Evolutionary conservation across 1,140 invertebrate species (phyloP).

Genomic region (Amphibalanus amphitrite): DNA sequence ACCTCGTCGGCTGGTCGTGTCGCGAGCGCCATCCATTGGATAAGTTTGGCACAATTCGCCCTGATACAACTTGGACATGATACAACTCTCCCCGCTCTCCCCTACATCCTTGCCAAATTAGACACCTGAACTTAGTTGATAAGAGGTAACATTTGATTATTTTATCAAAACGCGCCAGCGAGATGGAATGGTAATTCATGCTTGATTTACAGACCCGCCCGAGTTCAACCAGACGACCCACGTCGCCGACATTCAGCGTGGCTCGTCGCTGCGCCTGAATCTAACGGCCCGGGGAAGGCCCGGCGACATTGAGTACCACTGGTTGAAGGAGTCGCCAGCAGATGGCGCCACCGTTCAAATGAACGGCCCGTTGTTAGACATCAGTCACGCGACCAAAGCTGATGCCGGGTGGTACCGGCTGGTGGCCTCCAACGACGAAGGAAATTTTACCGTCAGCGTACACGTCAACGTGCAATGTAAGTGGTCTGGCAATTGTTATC

Average conservation of each 20-base stretch:
- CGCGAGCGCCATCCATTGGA: too few species aligned
- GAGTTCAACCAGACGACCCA: background rate
- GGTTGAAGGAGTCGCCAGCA: background rate
- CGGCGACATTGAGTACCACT: background rate
- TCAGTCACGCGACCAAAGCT: background rate
- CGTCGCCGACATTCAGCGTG: background rate
- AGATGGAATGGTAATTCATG: too few species aligned
- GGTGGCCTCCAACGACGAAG: background rate
- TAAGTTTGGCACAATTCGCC: too few species aligned
- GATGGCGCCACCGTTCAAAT: background rate
- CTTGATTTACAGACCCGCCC: background rate
- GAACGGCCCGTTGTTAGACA: background rate
- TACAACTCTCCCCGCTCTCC: too few species aligned
- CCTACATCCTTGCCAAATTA: too few species aligned
- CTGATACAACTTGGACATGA: too few species aligned
- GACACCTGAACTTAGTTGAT: too few species aligned
- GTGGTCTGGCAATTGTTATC: too few species aligned
- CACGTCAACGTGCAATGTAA: background rate
- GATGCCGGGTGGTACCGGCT: background rate
- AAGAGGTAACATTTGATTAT: too few species aligned
- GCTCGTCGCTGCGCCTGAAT: background rate
- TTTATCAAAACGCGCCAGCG: too few species aligned
- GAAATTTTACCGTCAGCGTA: background rate
- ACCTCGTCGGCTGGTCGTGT: too few species aligned
- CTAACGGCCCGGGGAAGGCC: background rate